phyloP scores from a whole-genome alignment of 64 coral and sea anemone genomes.

The Montipora cactus region DNA sequence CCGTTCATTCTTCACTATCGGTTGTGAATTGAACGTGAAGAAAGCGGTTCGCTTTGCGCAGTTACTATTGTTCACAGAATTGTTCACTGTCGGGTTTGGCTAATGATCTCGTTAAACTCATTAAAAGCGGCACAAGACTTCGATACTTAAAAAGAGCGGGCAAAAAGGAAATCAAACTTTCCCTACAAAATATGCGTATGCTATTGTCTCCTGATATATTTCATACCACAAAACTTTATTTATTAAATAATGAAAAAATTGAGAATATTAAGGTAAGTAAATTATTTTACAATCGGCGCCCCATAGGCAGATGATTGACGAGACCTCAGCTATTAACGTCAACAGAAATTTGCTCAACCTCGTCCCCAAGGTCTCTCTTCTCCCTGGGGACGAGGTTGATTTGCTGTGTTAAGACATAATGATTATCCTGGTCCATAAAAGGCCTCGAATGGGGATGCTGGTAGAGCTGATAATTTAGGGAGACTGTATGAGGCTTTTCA shows the following conservation, averaged over 20 bases:
- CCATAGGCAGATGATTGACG: background rate
- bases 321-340: background rate
- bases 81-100: background rate
- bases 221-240: too few relatives aligned
- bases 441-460: background rate
- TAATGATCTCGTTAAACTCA: conserved; percentile 33
- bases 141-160: background rate
- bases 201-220: background rate
- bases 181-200: background rate
- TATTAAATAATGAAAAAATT: too few relatives aligned
- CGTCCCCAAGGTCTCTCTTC: too few relatives aligned
- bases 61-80: conserved; percentile 39
- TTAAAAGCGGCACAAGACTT: background rate
- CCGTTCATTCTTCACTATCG: too few relatives aligned
- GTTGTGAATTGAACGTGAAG: conserved; percentile 20
- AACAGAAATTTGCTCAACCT: background rate
- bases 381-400: too few relatives aligned
- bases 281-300: too few relatives aligned
- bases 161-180: background rate
- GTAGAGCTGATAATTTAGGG: background rate
- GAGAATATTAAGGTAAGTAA: too few relatives aligned
- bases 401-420: background rate
- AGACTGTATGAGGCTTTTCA: background rate
- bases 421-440: background rate
- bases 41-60: too few relatives aligned